Conservation (phyloP, 2,888 invertebrate genomes). For the Icerya purchasi region DNA sequence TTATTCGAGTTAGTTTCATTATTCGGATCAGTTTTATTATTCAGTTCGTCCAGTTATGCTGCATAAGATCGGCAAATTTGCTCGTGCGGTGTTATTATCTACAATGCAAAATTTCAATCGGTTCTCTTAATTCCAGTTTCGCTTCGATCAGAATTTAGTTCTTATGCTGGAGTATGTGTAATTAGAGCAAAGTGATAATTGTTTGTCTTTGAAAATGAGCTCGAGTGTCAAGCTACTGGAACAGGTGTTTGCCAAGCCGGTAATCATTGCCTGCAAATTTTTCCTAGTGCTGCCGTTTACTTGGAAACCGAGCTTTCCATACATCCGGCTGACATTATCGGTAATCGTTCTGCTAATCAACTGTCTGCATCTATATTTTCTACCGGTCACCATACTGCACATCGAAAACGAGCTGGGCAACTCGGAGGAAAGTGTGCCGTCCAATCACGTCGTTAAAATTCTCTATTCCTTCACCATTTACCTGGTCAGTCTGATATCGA, state of each 20-base stretch:
- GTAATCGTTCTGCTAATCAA: conserved; percentile 2
- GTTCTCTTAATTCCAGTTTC: no score
- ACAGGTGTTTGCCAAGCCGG: conserved; percentile 2
- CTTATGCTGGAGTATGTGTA: neutral
- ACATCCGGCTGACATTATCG: neutral
- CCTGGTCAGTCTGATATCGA: conserved; percentile 2
- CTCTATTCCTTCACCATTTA: conserved; percentile 6
- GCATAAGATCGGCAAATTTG: no score
- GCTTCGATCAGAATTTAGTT: neutral
- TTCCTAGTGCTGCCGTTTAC: conserved; percentile 7
- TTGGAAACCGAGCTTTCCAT: neutral
- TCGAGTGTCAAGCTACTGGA: neutral
- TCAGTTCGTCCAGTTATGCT: no score
- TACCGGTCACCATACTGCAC: conserved; percentile 7
- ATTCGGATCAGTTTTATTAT: no score
- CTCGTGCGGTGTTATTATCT: no score
- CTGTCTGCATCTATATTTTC: neutral
- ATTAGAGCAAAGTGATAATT: no score
- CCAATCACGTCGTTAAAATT: conserved; percentile 7
- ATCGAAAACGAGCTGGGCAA: conserved; percentile 8
- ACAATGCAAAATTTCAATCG: no score
- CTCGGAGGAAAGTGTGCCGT: conserved; percentile 1
- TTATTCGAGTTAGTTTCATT: no score
- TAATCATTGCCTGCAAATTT: conserved; percentile 2
- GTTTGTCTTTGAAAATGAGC: neutral